Percentiles rank a stretch among this genome's conserved stretches.
These are phyloP conservation scores for Carettochelys insculpta DNA, from an alignment of 2,113 vertebrate genomes.

Conservation along the genomic window DNA sequence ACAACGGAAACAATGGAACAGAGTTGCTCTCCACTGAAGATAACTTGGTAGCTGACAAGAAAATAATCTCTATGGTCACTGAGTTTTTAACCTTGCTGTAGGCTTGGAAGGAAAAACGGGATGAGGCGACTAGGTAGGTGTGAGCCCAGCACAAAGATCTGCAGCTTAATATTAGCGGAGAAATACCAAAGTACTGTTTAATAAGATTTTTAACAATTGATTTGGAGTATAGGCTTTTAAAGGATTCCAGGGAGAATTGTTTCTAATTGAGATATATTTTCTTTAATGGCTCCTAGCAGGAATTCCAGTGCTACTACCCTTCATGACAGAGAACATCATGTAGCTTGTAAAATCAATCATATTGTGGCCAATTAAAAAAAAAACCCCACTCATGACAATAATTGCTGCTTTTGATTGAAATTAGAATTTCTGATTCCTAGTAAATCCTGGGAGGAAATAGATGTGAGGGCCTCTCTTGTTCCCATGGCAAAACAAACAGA, in stretches of 20 bases:
- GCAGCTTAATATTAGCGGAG: constrained; percentile 40
- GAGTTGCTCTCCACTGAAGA: not conserved
- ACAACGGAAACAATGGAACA: not conserved
- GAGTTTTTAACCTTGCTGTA: constrained; percentile 41
- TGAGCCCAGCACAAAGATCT: constrained; percentile 32
- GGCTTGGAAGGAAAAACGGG: constrained; percentile 6
- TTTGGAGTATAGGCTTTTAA: constrained; percentile 67
- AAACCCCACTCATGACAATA: not conserved
- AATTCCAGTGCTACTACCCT: not conserved
- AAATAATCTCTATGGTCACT: constrained; percentile 43
- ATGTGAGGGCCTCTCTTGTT: no score
- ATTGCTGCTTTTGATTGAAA: constrained; percentile 34
- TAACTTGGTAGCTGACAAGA: constrained; percentile 7
- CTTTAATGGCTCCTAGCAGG: constrained; percentile 62
- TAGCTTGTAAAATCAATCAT: constrained; percentile 63
- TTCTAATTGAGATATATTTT: constrained; percentile 59
- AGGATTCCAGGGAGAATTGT: constrained; percentile 69
- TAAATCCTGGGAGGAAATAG: no score
- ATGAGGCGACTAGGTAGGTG: constrained; percentile 30
- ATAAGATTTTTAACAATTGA: constrained; percentile 61
- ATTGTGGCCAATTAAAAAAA: constrained; percentile 25
- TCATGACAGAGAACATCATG: constrained; percentile 41
- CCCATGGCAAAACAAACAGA: not conserved
- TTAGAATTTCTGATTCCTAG: constrained; percentile 61
- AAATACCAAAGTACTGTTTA: constrained; percentile 57